A percentile compares a stretch with the other conserved stretches of the same genome.
These are phyloP conservation scores for Perithous albicinctus DNA, from an alignment of 2,888 invertebrate genomes.

Conservation along the genomic window DNA sequence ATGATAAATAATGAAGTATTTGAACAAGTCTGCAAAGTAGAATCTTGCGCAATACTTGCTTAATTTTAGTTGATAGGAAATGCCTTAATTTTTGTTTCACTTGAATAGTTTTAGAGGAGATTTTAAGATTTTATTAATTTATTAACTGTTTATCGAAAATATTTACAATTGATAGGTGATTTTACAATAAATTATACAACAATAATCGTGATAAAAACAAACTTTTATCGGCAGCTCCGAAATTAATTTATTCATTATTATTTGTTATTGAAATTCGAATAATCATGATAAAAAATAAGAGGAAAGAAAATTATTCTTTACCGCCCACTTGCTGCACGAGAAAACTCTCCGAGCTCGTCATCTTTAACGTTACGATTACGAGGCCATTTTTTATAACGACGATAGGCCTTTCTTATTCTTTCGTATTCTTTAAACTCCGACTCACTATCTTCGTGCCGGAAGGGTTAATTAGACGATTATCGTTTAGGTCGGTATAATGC, in stretches of 20 bases:
- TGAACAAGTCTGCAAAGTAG: too few species aligned
- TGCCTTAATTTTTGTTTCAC: too few species aligned
- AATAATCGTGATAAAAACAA: too few species aligned
- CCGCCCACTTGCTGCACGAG: constrained; percentile 19
- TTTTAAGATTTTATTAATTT: too few species aligned
- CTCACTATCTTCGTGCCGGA: constrained; percentile 55
- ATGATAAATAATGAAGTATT: too few species aligned
- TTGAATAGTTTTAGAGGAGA: too few species aligned
- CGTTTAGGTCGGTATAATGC: constrained; percentile 68
- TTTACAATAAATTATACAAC: too few species aligned
- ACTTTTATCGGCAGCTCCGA: constrained; percentile 4
- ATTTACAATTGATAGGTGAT: too few species aligned
- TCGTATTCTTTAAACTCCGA: constrained; percentile 61
- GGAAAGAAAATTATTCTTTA: constrained; percentile 33
- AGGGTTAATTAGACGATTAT: constrained; percentile 75
- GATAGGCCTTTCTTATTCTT: constrained; percentile 55
- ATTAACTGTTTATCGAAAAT: too few species aligned
- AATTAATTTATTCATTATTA: constrained; percentile 25
- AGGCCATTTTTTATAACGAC: constrained; percentile 64
- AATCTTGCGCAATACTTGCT: too few species aligned
- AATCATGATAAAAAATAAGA: constrained; percentile 2
- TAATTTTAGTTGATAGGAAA: too few species aligned
- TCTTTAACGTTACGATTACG: constrained; percentile 65
- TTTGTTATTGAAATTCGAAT: background rate
- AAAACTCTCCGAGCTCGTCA: constrained; percentile 7